Evolutionary conservation across 2,797 vertebrate species (phyloP).

Genomic region (Pyrocephalus nanus): DNA sequence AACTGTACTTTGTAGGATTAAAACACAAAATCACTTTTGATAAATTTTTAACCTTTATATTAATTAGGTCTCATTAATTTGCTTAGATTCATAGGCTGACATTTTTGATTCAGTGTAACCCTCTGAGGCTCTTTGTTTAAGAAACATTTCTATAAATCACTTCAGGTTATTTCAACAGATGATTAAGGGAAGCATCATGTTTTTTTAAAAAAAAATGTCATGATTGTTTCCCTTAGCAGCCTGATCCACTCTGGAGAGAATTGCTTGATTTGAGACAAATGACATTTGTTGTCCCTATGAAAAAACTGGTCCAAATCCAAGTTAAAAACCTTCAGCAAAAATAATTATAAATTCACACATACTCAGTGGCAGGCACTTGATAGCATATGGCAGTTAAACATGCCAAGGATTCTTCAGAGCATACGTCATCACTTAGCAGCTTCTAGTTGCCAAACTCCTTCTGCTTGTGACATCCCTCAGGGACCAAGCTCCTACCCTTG

Average conservation of each 20-base stretch:
- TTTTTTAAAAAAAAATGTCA: background rate
- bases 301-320: slow-evolving; percentile 21
- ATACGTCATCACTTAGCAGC: slow-evolving; percentile 14
- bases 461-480: background rate
- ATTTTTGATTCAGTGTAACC: background rate
- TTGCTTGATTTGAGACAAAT: background rate
- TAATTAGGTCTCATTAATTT: background rate
- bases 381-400: slow-evolving; percentile 34
- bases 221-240: slow-evolving; percentile 3
- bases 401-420: slow-evolving; percentile 11
- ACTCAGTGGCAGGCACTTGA: slow-evolving; percentile 1
- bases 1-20: background rate
- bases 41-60: background rate
- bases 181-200: background rate
- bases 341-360: background rate
- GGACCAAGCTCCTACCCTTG: background rate
- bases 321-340: background rate
- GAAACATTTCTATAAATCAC: background rate
- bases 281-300: background rate
- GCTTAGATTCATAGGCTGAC: background rate
- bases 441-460: background rate
- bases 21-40: background rate
- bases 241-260: background rate
- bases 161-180: background rate
- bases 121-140: background rate